Evolutionary conservation across 2,888 invertebrate genomes (phyloP).

Genomic region (Temnothorax ravouxi): DNA sequence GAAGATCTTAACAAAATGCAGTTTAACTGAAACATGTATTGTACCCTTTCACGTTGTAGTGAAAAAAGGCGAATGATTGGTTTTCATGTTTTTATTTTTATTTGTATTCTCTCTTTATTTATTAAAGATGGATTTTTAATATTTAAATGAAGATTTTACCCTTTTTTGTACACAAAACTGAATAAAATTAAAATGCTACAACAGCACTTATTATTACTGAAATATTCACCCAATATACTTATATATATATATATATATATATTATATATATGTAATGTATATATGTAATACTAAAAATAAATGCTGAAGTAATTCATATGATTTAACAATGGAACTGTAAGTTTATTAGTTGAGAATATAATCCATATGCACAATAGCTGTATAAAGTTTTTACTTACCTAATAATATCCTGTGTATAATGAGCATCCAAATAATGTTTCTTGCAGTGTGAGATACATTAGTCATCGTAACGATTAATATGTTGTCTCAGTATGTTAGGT

Average conservation of each 20-base stretch:
- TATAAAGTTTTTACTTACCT: constrained; percentile 14
- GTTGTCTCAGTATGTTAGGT: not conserved
- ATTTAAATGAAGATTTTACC: constrained; percentile 72
- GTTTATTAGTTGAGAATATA: constrained; percentile 27
- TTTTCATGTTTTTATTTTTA: constrained; percentile 61
- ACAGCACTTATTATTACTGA: constrained; percentile 61
- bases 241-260: too few species aligned
- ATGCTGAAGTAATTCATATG: constrained; percentile 17
- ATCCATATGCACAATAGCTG: constrained; percentile 6
- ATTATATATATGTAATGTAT: not conserved
- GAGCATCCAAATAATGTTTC: constrained; percentile 26
- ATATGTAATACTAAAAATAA: constrained; percentile 36
- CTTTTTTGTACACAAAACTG: constrained; percentile 74
- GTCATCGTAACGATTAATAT: not conserved
- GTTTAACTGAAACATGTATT: constrained; percentile 45
- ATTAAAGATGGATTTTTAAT: constrained; percentile 76
- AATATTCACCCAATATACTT: constrained; percentile 51
- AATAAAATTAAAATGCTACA: constrained; percentile 72
- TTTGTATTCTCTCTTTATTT: constrained; percentile 73
- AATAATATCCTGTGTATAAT: not conserved
- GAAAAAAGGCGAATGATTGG: constrained; percentile 58
- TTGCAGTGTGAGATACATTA: constrained; percentile 15
- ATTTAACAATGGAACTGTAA: constrained; percentile 21
- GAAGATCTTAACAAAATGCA: constrained; percentile 66
- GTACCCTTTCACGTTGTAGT: constrained; percentile 54